phyloP scores from a whole-genome alignment of 2,113 vertebrate species.

The Nesogale talazaci region DNA sequence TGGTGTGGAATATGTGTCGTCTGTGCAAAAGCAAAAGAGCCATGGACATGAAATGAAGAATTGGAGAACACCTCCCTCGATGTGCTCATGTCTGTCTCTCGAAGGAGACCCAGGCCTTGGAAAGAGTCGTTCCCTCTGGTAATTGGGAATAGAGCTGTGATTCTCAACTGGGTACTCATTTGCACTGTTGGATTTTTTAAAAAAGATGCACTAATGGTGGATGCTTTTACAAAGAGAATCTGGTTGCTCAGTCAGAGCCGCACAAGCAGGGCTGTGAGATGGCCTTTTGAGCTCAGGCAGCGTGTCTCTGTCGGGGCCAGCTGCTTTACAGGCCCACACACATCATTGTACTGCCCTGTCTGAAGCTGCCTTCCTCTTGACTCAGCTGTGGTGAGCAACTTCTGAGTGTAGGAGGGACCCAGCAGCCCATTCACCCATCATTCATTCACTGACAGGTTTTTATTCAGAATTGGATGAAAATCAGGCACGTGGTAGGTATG shows the following conservation, averaged over 20 bases:
- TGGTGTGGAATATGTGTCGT: neutral
- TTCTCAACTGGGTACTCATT: neutral
- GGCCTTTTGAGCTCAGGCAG: neutral
- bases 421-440: neutral
- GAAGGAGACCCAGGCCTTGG: neutral
- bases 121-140: neutral
- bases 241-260: neutral
- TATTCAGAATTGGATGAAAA: neutral
- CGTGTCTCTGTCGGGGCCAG: neutral
- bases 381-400: neutral
- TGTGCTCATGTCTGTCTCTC: neutral
- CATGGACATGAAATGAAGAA: neutral
- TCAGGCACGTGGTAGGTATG: neutral
- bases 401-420: neutral
- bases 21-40: neutral
- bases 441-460: neutral
- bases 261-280: neutral
- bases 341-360: neutral
- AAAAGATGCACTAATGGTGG: no score
- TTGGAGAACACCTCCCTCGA: neutral
- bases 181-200: neutral
- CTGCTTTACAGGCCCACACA: neutral
- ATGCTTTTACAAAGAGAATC: slow-evolving; percentile 7
- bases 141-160: neutral
- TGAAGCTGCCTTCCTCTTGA: neutral